phyloP scores from a whole-genome alignment of 2,797 vertebrate genomes.

The Enteromius paludinosus region DNA sequence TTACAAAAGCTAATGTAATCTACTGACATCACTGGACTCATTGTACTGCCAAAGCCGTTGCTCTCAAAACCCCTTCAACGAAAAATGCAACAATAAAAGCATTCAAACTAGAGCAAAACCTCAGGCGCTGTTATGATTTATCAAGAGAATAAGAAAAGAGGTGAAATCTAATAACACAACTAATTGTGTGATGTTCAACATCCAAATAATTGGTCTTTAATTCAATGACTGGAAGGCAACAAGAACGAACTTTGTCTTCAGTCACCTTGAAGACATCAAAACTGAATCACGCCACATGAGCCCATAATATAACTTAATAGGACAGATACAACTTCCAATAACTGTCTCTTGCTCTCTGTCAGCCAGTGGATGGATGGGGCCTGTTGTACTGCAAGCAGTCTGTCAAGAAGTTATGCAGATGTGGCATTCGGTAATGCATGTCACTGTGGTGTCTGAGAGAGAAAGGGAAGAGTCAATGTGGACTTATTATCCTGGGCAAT shows the following conservation, averaged over 20 bases:
- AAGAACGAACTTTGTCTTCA: slow-evolving; percentile 8
- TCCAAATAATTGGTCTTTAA: slow-evolving; percentile 33
- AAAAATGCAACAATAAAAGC: slow-evolving; percentile 17
- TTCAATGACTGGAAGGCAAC: slow-evolving; percentile 23
- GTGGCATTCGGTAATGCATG: slow-evolving; percentile 9
- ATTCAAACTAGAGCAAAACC: slow-evolving; percentile 46
- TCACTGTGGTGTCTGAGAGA: slow-evolving; percentile 24
- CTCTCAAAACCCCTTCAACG: slow-evolving; percentile 17
- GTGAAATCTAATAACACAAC: slow-evolving; percentile 38
- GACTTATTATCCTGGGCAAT: slow-evolving; percentile 34
- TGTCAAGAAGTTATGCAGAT: slow-evolving; percentile 28
- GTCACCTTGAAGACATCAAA: slow-evolving; percentile 21
- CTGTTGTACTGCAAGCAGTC: slow-evolving; percentile 12
- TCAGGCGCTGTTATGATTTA: slow-evolving; percentile 50
- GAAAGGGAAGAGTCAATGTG: slow-evolving; percentile 24
- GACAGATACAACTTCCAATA: background rate
- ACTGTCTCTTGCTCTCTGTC: slow-evolving; percentile 14
- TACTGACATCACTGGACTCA: slow-evolving; percentile 33
- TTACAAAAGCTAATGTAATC: slow-evolving; percentile 46
- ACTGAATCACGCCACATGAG: background rate
- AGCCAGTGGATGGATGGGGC: slow-evolving; percentile 17
- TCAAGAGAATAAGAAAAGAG: slow-evolving; percentile 43
- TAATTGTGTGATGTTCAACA: slow-evolving; percentile 41
- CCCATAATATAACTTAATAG: slow-evolving; percentile 3
- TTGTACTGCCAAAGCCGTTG: background rate